A percentile compares a stretch with the other conserved stretches of the same genome.
Evolutionary conservation across 2,888 invertebrate species (phyloP).

Genomic region (Aplocera efformata): DNA sequence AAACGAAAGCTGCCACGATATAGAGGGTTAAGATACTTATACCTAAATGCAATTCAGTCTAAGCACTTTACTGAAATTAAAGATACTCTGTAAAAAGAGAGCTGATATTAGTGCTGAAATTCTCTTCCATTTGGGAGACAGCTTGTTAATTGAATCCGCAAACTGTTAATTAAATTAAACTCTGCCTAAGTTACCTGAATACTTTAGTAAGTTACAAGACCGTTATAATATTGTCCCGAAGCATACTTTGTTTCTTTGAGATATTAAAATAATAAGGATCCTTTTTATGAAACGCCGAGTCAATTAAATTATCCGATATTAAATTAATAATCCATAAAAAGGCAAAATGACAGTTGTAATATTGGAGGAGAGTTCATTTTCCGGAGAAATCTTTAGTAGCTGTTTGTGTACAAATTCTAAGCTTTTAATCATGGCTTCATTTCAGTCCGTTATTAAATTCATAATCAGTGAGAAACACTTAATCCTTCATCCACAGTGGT

Average conservation of each 20-base stretch:
- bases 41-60: too few species aligned
- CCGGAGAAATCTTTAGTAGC: conserved; percentile 3
- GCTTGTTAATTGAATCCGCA: conserved; percentile 15
- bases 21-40: too few species aligned
- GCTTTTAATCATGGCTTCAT: conserved; percentile 28
- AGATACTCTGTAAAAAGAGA: too few species aligned
- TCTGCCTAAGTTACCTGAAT: conserved; percentile 12
- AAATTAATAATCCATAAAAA: conserved; percentile 2
- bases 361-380: conserved; percentile 2
- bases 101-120: neutral
- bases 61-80: too few species aligned
- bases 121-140: conserved; percentile 5
- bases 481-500: conserved; percentile 33
- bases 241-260: conserved; percentile 5
- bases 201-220: conserved; percentile 13
- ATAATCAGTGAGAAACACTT: conserved; percentile 39
- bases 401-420: conserved; percentile 20
- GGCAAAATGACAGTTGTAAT: conserved; percentile 5
- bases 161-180: conserved; percentile 19
- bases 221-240: conserved; percentile 9
- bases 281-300: conserved; percentile 1
- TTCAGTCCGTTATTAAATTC: conserved; percentile 36
- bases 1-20: too few species aligned
- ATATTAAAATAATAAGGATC: neutral
- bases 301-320: conserved; percentile 4